These are phyloP conservation scores for Batillaria attramentaria DNA, from an alignment of 1,140 invertebrate genomes.

Conservation along the genomic window DNA sequence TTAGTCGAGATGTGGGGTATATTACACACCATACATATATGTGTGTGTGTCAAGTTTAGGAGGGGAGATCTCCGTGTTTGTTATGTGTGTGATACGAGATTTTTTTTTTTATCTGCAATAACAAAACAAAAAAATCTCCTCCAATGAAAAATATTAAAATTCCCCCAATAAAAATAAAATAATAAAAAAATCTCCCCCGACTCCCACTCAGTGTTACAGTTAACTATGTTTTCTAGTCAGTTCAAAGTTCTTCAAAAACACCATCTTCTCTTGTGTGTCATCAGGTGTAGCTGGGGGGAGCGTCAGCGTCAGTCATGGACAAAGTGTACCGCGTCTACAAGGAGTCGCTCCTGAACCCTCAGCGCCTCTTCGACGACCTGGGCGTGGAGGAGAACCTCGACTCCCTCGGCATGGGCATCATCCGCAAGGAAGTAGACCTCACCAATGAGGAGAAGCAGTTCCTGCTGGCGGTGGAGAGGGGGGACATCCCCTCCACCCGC, in stretches of 20 bases:
- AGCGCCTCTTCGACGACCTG: slow-evolving; percentile 57
- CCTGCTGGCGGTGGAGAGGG: slow-evolving; percentile 70
- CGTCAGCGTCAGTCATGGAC: slow-evolving; percentile 59
- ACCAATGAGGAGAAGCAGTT: slow-evolving; percentile 71
- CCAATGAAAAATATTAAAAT: background rate
- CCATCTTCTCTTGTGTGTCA: background rate
- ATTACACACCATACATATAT: no score
- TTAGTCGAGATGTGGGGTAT: no score
- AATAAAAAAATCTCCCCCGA: no score
- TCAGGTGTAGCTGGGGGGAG: slow-evolving; percentile 24
- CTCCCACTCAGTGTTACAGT: background rate
- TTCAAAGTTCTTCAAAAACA: background rate
- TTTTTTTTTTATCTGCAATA: background rate
- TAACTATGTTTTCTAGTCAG: no score
- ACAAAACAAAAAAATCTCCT: slow-evolving; percentile 3
- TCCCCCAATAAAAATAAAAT: no score
- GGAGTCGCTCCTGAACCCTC: slow-evolving; percentile 61
- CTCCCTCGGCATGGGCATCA: slow-evolving; percentile 66
- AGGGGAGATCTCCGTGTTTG: no score
- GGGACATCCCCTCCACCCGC: slow-evolving; percentile 65
- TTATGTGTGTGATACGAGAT: background rate
- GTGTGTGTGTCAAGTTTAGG: no score
- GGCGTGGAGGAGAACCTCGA: slow-evolving; percentile 50
- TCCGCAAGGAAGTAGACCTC: slow-evolving; percentile 68
- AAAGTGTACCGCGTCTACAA: slow-evolving; percentile 69